phyloP scores from a whole-genome alignment of 1,140 invertebrate species.

The Venturia canescens region DNA sequence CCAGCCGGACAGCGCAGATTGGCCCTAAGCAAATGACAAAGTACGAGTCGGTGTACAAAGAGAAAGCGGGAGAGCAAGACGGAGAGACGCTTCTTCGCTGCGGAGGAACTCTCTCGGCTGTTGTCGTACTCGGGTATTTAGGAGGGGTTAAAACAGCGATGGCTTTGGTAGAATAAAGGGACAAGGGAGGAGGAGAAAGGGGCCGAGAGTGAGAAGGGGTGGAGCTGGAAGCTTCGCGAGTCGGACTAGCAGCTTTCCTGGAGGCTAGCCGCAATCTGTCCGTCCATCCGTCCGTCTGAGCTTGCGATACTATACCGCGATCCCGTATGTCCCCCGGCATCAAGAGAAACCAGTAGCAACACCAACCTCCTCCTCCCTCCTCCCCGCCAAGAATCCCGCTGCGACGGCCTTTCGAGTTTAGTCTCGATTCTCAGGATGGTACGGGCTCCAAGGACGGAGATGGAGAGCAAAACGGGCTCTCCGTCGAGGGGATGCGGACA shows the following conservation, averaged over 20 bases:
- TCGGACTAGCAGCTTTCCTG: conserved; percentile 61
- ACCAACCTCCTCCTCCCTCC: conserved; percentile 32
- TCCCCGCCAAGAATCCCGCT: conserved; percentile 66
- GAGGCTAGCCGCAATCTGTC: conserved; percentile 72
- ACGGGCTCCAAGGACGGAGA: background rate
- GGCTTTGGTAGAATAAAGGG: conserved; percentile 20
- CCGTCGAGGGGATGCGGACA: background rate
- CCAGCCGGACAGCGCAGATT: conserved; percentile 66
- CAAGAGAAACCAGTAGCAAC: conserved; percentile 15
- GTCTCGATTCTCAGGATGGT: conserved; percentile 59
- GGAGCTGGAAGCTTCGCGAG: background rate
- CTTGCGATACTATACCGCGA: conserved; percentile 23
- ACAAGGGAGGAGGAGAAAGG: conserved; percentile 11
- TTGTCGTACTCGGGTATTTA: background rate
- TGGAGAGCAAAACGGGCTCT: background rate
- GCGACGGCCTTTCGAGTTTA: conserved; percentile 70
- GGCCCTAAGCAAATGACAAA: conserved; percentile 74
- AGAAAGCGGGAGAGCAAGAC: conserved; percentile 23
- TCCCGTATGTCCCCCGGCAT: conserved; percentile 35
- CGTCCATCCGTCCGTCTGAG: conserved; percentile 58
- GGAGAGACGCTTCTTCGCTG: background rate
- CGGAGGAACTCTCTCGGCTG: conserved; percentile 3
- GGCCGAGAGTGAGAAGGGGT: background rate
- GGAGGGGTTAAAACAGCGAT: conserved; percentile 13
- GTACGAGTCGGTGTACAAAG: conserved; percentile 54